Evolutionary conservation across 1,140 invertebrate species (phyloP), one percentile per base, ranked within the genome.

Genomic region (Calephelis nemesis): DNA sequence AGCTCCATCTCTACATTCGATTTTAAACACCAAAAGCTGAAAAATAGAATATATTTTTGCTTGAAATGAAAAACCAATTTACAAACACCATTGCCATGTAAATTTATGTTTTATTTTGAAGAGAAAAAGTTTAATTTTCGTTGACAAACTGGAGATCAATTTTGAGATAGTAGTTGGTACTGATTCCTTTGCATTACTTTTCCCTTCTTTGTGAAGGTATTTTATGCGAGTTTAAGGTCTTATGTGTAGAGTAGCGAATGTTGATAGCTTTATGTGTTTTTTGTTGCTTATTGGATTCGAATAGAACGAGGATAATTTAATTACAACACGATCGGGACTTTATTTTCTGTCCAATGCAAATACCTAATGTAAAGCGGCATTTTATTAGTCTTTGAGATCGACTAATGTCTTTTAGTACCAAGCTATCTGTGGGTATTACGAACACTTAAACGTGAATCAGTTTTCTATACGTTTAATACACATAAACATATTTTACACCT

Each of bases 141-240:
- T 52, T 71, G 72, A 48, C 47, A 39, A 45, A 13, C 10, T 13
- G 19, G 10, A 85, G 86, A 88, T 90, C 86, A 88, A 90, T 91
- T 91, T 90, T 82, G 82, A 82, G 88, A 91, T 90, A 90, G 84
- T 87, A 87, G 88, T 88, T 85, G 77, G 83, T 88, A 84, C 85
- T 85, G 89, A 91, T 90, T 90, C 89, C 85, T 90, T 88, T 82
- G 83, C 89, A 87, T 88, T 91, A 91, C 87, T 90, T 91, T 88
- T 89, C 88, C 84, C 78, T 87, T 88, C 87, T 87, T 87, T 91
- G 86, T 87, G 81, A 77, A 84, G 82, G 87, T 90, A 88, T 88
- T 91, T 90, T 89, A 88, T 86, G 80, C 75, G 85, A 88, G 82
- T 89, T 90, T 83, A 88, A 84, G 74, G 81, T 85, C 84, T 88